Evolutionary conservation across 2,113 vertebrate genomes (phyloP).

Genomic region (Pimephales promelas): DNA sequence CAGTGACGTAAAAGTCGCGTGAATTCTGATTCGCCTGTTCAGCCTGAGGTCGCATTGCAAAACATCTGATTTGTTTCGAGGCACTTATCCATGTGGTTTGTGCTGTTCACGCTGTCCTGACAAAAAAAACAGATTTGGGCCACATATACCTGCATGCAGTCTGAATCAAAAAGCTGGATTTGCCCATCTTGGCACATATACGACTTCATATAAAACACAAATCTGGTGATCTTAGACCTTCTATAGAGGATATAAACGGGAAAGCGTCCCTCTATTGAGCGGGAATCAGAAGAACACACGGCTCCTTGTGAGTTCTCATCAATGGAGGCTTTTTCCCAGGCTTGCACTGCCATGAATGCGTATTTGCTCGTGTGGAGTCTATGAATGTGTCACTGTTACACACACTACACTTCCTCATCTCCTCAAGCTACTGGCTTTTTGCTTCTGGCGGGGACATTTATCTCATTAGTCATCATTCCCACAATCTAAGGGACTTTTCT

Average conservation of each 20-base stretch:
- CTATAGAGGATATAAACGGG: neutral
- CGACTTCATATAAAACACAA: constrained; percentile 1
- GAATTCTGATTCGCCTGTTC: too few relatives aligned
- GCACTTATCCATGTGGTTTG: too few relatives aligned
- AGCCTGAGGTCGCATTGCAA: too few relatives aligned
- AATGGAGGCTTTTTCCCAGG: constrained; percentile 53
- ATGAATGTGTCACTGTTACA: constrained; percentile 43
- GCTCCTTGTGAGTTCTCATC: constrained; percentile 53
- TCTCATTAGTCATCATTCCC: constrained; percentile 30
- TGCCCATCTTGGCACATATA: neutral
- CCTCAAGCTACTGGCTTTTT: too few relatives aligned
- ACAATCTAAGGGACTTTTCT: constrained; percentile 10
- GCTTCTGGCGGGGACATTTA: neutral
- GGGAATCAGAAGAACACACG: constrained; percentile 43
- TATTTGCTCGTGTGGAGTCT: constrained; percentile 44
- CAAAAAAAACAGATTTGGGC: too few relatives aligned
- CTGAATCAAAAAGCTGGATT: neutral
- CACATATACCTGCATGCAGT: too few relatives aligned
- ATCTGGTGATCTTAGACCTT: constrained; percentile 19
- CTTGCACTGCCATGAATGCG: constrained; percentile 8
- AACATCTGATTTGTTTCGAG: too few relatives aligned
- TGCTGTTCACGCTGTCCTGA: too few relatives aligned
- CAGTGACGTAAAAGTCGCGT: too few relatives aligned
- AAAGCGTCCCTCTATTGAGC: neutral
- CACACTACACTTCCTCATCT: neutral